These are phyloP conservation scores for Manis crassicaudata DNA, from an alignment of 2,797 vertebrate genomes.

Conservation along the genomic window DNA sequence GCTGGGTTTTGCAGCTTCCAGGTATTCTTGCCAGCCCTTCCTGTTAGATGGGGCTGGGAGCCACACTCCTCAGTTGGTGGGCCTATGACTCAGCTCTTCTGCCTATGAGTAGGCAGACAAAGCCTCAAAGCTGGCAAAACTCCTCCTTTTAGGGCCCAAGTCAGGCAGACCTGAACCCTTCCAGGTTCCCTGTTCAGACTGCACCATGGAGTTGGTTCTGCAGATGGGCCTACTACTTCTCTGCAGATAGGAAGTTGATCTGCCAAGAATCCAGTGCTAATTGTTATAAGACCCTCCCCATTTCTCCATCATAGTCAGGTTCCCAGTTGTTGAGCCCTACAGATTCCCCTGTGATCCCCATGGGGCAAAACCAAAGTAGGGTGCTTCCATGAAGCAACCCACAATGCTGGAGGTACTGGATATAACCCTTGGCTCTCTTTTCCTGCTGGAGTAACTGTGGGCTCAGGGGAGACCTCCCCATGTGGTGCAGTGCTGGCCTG, in stretches of 20 bases:
- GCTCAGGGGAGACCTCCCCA: neutral
- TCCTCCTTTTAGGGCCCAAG: neutral
- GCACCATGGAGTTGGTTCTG: neutral
- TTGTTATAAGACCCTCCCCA: neutral
- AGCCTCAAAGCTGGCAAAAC: too few relatives aligned
- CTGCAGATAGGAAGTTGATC: neutral
- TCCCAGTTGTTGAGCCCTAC: neutral
- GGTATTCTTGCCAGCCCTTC: neutral
- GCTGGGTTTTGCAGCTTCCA: neutral
- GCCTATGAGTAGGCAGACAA: neutral
- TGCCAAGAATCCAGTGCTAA: neutral
- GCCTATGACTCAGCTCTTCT: neutral
- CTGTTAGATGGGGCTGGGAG: neutral
- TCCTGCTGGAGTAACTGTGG: neutral
- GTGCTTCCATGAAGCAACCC: neutral
- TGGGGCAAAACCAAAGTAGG: neutral
- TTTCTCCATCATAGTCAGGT: neutral
- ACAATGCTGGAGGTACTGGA: neutral
- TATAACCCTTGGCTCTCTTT: neutral
- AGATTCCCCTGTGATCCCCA: neutral
- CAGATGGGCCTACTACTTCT: neutral
- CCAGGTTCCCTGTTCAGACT: neutral
- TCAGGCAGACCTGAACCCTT: neutral
- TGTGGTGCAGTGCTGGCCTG: neutral
- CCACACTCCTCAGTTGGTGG: neutral